phyloP scores from a whole-genome alignment of 2,113 vertebrate species.

The Chunga burmeisteri region DNA sequence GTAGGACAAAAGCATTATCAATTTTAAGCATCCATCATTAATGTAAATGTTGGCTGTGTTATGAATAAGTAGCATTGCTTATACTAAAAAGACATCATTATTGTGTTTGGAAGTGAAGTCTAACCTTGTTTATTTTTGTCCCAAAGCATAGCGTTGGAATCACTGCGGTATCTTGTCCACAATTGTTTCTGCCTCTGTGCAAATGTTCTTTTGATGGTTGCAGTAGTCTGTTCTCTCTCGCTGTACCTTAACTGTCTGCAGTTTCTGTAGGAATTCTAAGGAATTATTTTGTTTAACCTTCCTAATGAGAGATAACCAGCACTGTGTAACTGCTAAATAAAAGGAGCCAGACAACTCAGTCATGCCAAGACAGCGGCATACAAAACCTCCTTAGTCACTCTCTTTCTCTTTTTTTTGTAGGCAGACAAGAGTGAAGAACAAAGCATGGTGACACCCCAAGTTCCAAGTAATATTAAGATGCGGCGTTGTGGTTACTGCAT shows the following conservation, averaged over 20 bases:
- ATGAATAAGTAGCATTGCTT: background rate
- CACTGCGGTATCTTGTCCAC: background rate
- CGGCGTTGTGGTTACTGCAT: constrained; percentile 89
- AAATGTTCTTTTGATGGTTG: background rate
- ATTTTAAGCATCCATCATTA: background rate
- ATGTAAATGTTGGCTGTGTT: background rate
- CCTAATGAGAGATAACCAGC: background rate
- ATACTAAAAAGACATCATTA: background rate
- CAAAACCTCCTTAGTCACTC: background rate
- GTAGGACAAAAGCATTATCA: background rate
- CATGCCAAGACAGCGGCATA: background rate
- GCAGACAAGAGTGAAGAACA: constrained; percentile 77
- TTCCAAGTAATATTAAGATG: constrained; percentile 63
- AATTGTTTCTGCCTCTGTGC: background rate
- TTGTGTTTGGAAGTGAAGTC: background rate
- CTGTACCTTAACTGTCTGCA: background rate
- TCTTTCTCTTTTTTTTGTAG: constrained; percentile 37
- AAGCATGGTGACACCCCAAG: constrained; percentile 70
- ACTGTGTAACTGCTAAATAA: background rate
- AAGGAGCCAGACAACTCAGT: background rate
- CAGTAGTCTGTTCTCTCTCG: background rate
- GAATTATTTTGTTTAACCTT: background rate
- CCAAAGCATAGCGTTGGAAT: background rate
- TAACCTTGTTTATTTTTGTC: background rate
- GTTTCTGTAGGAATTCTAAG: background rate